Percentiles rank a stretch among this genome's conserved stretches.
phyloP scores from a whole-genome alignment of 2,113 vertebrate genomes.

The Rhabdomys dilectus region DNA sequence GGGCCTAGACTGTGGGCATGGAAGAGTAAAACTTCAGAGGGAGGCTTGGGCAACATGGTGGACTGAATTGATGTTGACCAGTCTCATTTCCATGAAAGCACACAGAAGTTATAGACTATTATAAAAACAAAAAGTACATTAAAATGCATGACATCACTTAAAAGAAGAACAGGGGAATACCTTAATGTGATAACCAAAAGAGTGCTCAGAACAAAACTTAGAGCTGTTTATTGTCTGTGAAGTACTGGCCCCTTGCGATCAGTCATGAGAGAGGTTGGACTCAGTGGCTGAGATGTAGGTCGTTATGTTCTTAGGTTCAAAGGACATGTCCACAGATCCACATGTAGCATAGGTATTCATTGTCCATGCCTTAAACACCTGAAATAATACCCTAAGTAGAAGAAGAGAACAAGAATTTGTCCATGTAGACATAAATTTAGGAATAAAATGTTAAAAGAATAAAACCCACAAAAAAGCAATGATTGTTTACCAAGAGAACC shows the following conservation, averaged over 20 bases:
- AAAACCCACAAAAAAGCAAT: not conserved
- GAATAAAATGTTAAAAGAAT: not conserved
- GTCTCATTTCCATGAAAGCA: not conserved
- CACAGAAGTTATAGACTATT: not conserved
- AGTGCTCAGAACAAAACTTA: not conserved
- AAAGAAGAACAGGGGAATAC: not conserved
- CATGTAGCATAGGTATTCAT: not conserved
- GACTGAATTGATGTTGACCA: not conserved
- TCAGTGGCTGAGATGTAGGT: not conserved
- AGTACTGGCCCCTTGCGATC: not conserved
- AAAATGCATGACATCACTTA: not conserved
- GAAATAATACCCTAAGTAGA: not conserved
- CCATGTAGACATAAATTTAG: too few relatives aligned
- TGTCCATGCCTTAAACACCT: not conserved
- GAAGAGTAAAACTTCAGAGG: not conserved
- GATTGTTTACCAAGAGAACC: not conserved
- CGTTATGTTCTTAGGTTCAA: not conserved
- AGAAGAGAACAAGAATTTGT: not conserved
- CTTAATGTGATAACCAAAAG: not conserved
- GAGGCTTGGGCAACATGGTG: not conserved
- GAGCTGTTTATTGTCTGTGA: not conserved
- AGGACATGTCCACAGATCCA: not conserved
- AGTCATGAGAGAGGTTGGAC: not conserved
- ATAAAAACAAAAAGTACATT: not conserved
- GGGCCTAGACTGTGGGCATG: not conserved